Evolutionary conservation across 2,888 invertebrate species (phyloP), one percentile per base, ranked within the genome.

Genomic region (Tetranychus truncatus): DNA sequence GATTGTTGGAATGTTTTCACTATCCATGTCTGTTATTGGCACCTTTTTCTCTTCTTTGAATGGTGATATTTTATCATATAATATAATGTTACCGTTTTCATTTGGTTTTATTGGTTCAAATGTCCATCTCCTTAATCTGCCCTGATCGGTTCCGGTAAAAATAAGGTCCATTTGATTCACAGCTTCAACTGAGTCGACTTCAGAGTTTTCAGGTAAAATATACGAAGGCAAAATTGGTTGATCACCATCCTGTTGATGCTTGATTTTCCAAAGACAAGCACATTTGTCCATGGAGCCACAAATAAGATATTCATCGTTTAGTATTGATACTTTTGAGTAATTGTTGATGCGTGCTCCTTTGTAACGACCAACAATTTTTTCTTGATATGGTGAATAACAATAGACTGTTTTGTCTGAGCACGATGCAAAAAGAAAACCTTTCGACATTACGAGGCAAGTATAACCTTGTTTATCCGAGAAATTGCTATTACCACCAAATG

Each of bases 281-380:
- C 71, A 21, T 8, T 73, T 65, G 24, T 75, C 45, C 6, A 44
- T 75, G 20, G 76, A 75, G 5, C 76, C 76, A 72, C 76, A 73
- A 8, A 76, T 15, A 5, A 76, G 71, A 66, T 76, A 73, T 44
- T 73, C 45, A n/a, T 67, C 76, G 3, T 72, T 21, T 45, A 76
- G 44, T 34, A 69, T 24, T 18, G 65, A 71, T 18, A 75, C 46
- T 74, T 72, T 75, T 9, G 74, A 71, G 45, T 72, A 73, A 46
- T 76, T 72, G 34, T 74, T 74, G 1, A 75, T 45, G n/a, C 67
- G 45, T 66, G n/a, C 44, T 6, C 74, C 74, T 9, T n/a, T 45
- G 46, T 75, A 71, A 20, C 44, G 45, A 5, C 20, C 24, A 66
- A 44, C n/a, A 34, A 72, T 66, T 71, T 46, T 15, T 55, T n/a